Base-by-base conservation (phyloP, 2,113 vertebrate genomes). In the Pollimyrus isidori region DNA sequence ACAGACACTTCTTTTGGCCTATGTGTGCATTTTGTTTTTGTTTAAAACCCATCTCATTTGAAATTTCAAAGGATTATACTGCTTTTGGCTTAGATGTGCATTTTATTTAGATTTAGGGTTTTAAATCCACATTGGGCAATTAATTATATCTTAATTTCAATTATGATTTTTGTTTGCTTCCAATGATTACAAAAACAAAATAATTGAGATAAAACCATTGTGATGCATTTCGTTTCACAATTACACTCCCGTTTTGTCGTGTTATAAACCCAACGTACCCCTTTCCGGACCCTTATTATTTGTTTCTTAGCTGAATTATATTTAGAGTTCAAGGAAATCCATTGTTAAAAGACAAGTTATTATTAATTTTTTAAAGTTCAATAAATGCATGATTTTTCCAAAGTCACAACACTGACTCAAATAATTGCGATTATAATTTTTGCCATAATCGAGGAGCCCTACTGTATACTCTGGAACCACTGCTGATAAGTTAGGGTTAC, bases 321-420 rank as follows among this genome's bases (percentile, higher is more conserved):
- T 58, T 58, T 58, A 7, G 56, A 58, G 19, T 58, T 58, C 56
- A 58, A n/a, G 56, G 23, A 62, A 62, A 62, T n/a, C 23, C 56
- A 62, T 7, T 9, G 7, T n/a, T 62, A 62, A 62, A 62, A n/a
- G 23, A 58, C 56, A n/a, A 7, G 0, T 62, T 0, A n/a, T n/a
- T n/a, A 21, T 52, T 52, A 17, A 17, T 19, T 53, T 50, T 50
- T 15, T 0, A 21, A 56, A 56, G 53, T 56, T 56, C 5, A 56
- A 62, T 2, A 62, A 62, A 62, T 1, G 85, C 87, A 82, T 26
- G 87, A 89, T 83, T 90, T 86, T 48, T 45, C 23, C 62, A 65
- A 62, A 62, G 21, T 62, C 21, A n/a, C 62, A 30, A 69, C n/a
- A 30, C 1, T 13, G 62, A 69, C 62, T 11, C 62, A 0, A 69